A percentile compares a stretch with the other conserved stretches of the same genome.
Evolutionary conservation across 1,140 invertebrate species (phyloP).

Genomic region (Drosophila yakuba): DNA sequence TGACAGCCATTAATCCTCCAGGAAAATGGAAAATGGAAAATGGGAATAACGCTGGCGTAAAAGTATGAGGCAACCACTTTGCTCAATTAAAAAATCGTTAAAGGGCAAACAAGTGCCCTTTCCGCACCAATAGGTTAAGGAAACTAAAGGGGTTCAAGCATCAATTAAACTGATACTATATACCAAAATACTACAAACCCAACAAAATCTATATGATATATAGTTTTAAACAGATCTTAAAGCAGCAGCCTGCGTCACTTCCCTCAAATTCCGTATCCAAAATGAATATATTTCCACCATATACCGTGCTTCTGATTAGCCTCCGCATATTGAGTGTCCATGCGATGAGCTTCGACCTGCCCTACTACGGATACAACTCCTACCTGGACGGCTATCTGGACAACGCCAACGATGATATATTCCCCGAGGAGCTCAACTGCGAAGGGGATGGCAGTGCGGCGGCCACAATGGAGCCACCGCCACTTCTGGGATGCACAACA

Average conservation of each 20-base stretch:
- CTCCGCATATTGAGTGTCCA: neutral
- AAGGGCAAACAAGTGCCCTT: neutral
- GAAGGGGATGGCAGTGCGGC: neutral
- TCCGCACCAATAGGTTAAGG: too few species aligned
- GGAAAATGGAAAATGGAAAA: neutral
- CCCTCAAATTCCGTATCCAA: neutral
- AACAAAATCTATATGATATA: too few species aligned
- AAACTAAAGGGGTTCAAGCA: too few species aligned
- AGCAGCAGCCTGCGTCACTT: neutral
- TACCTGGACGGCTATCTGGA: neutral
- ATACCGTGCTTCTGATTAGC: neutral
- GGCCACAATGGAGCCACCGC: neutral
- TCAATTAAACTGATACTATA: too few species aligned
- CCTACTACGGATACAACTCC: neutral
- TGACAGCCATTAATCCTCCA: constrained; percentile 3
- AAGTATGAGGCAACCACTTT: neutral
- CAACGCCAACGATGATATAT: neutral
- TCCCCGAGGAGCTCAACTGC: neutral
- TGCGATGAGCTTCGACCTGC: constrained; percentile 3
- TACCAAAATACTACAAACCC: too few species aligned
- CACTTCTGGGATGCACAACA: neutral
- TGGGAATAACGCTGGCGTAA: neutral
- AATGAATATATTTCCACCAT: neutral
- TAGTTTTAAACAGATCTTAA: too few species aligned
- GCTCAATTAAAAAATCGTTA: constrained; percentile 3